Base-by-base conservation (phyloP, 2,113 vertebrate genomes). In the Thomomys bottae region DNA sequence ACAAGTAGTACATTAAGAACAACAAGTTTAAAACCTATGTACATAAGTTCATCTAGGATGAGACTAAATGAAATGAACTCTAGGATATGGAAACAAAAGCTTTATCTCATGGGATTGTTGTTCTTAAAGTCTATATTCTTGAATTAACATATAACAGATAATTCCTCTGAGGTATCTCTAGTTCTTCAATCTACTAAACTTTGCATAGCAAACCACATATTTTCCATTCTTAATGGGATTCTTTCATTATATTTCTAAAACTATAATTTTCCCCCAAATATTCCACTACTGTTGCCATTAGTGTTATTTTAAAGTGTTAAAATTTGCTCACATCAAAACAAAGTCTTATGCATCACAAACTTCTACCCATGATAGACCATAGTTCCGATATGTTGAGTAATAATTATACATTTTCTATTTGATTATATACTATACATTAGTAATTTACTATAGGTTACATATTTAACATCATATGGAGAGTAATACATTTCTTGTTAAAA, bases 221-320 rank as follows among this genome's bases (percentile, higher is more conserved):
- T 94, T 32, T 70, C 45, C 34, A 28, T 54, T 76, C 8, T 7
- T 84, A 89, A 73, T 4, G 8, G n/a, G 21, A 77, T 90, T 95
- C 71, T 28, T 91, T 88, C 1, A 28, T 40, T 94, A 91, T 79
- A 36, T 67, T 63, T 89, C 64, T 30, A 77, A 36, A 91, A 76
- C 28, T 68, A 77, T 9, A 85, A 0, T 72, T 68, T 3, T 6
- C 90, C 26, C 26, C 34, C 86, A 34, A 89, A 85, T 42, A 24
- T 34, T 45, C 76, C 32, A 79, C 32, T 81, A 61, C 49, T 86
- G 61, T 72, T 70, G 85, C 4, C 42, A 64, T 54, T 5, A 49
- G n/a, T 67, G 26, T 82, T 73, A 66, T 84, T 72, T 89, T 49
- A 49, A 90, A 89, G 21, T 3, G 75, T 72, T 88, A 32, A 42